Conservation (phyloP, 2,888 invertebrate genomes). For the Empis livida region DNA sequence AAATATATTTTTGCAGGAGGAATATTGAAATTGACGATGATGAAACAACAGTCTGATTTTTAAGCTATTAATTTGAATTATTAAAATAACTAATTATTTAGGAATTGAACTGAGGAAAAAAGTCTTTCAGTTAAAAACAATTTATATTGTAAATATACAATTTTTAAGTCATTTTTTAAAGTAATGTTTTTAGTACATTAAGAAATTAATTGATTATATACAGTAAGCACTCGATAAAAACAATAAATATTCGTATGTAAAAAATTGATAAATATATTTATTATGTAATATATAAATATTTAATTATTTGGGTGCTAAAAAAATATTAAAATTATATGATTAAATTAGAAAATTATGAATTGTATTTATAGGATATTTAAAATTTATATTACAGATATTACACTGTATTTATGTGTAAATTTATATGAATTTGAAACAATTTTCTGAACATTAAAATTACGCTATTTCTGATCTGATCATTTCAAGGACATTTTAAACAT, state of each 20-base stretch:
- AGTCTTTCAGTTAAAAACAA: no score
- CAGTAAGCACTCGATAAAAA: slow-evolving; percentile 5
- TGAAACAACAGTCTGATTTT: slow-evolving; percentile 34
- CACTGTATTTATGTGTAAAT: no score
- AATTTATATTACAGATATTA: no score
- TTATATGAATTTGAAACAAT: no score
- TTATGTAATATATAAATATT: slow-evolving; percentile 8
- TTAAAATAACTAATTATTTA: not conserved
- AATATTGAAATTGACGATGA: slow-evolving; percentile 38
- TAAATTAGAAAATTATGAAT: not conserved
- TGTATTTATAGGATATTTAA: not conserved
- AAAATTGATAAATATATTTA: not conserved
- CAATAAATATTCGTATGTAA: not conserved
- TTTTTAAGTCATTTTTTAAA: no score
- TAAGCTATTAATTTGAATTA: not conserved
- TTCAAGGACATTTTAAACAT: no score
- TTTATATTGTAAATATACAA: no score
- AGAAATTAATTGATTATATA: slow-evolving; percentile 5
- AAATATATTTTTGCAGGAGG: slow-evolving; percentile 23
- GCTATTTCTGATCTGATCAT: no score
- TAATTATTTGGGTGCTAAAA: slow-evolving; percentile 5
- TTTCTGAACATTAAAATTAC: no score
- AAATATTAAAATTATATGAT: slow-evolving; percentile 1
- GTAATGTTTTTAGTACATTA: no score
- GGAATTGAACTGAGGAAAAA: no score